Evolutionary conservation across 1,140 invertebrate genomes (phyloP).

Genomic region (Pseudomyrmex cubaensis): DNA sequence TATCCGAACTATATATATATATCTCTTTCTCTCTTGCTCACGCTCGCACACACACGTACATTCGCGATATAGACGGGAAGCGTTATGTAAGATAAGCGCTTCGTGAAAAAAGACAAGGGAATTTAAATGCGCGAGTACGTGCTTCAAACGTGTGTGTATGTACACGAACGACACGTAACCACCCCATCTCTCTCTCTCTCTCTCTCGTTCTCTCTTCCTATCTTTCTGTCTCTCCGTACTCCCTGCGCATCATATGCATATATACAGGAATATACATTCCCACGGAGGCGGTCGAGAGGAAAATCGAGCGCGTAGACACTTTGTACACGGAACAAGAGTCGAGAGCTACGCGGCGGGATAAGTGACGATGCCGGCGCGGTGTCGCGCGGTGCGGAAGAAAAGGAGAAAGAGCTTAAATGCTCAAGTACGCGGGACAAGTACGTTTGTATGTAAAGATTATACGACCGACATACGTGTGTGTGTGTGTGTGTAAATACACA

Average conservation of each 20-base stretch:
- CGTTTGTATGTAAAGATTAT: background rate
- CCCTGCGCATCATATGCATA: slow-evolving; percentile 28
- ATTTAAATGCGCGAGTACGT: slow-evolving; percentile 60
- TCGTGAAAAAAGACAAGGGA: slow-evolving; percentile 57
- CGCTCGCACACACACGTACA: slow-evolving; percentile 24
- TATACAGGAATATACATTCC: slow-evolving; percentile 30
- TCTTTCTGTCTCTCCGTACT: background rate
- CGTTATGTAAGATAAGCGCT: slow-evolving; percentile 49
- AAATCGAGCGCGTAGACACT: slow-evolving; percentile 54
- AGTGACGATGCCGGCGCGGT: slow-evolving; percentile 59
- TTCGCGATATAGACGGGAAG: slow-evolving; percentile 31
- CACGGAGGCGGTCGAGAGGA: slow-evolving; percentile 22
- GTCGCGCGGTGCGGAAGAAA: slow-evolving; percentile 50
- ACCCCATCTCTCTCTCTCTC: background rate
- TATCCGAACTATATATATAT: slow-evolving; percentile 33
- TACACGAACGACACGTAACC: slow-evolving; percentile 44
- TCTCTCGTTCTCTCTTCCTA: slow-evolving; percentile 11
- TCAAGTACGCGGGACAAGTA: slow-evolving; percentile 39
- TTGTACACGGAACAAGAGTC: slow-evolving; percentile 57
- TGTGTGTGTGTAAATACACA: background rate
- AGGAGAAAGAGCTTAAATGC: slow-evolving; percentile 66
- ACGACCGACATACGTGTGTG: background rate
- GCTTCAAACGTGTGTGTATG: background rate
- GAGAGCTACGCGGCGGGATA: slow-evolving; percentile 58
- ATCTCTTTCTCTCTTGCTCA: slow-evolving; percentile 17